phyloP scores from a whole-genome alignment of 2,797 vertebrate species.

The Strix occidentalis region DNA sequence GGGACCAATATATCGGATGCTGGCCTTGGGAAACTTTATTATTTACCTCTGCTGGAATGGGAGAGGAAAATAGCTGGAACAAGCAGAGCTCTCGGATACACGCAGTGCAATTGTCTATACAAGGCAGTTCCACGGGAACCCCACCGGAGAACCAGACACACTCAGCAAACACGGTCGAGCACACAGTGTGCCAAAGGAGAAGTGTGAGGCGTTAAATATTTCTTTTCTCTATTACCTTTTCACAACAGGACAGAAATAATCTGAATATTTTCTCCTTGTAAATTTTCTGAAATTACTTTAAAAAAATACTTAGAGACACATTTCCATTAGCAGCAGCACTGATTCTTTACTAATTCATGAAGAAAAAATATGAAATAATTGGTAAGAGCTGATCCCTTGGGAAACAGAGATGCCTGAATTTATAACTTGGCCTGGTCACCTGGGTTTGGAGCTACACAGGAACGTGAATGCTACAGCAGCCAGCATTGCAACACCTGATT shows the following conservation, averaged over 20 bases:
- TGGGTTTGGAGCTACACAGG: not conserved
- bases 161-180: not conserved
- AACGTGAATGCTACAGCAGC: not conserved
- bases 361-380: not conserved
- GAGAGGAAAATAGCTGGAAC: not conserved
- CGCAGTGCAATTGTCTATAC: accelerated
- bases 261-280: not conserved
- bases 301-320: not conserved
- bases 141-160: not conserved
- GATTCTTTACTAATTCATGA: not conserved
- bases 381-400: not conserved
- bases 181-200: not conserved
- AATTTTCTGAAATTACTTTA: not conserved
- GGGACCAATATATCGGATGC: not conserved
- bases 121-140: not conserved
- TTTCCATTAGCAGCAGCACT: not conserved
- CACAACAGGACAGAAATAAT: not conserved
- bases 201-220: not conserved
- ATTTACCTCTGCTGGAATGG: conserved; percentile 10
- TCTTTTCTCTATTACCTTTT: not conserved
- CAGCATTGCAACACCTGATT: not conserved
- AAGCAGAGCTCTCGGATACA: not conserved
- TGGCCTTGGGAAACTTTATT: not conserved
- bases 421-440: not conserved
- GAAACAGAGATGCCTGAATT: not conserved